These are phyloP conservation scores for Bicyclus anynana DNA, from an alignment of 1,140 invertebrate species.

Conservation along the genomic window DNA sequence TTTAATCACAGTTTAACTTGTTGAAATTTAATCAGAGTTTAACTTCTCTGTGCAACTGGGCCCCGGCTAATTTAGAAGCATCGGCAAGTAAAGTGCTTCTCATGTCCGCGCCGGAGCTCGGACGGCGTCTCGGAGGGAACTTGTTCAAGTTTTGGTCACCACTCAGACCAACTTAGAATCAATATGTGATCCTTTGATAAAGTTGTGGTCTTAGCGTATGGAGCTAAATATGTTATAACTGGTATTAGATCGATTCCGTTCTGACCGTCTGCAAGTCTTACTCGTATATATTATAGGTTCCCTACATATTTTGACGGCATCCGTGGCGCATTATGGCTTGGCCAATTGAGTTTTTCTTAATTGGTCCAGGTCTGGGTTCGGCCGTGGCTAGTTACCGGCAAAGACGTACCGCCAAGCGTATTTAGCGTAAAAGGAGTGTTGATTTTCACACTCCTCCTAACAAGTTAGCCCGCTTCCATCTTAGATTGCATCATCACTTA, in stretches of 20 bases:
- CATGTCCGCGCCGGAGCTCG: conserved; percentile 38
- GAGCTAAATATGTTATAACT: conserved; percentile 1
- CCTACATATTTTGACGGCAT: background rate
- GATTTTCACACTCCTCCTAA: too few relatives aligned
- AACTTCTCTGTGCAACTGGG: conserved; percentile 25
- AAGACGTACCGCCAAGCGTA: too few relatives aligned
- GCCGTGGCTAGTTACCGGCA: too few relatives aligned
- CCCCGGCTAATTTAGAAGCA: conserved; percentile 60
- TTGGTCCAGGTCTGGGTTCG: too few relatives aligned
- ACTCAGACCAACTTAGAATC: conserved; percentile 48
- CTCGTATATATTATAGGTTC: background rate
- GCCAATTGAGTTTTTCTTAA: too few relatives aligned
- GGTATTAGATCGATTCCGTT: conserved; percentile 1
- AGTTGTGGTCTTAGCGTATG: conserved; percentile 24
- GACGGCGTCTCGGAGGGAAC: conserved; percentile 37
- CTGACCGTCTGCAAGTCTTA: background rate
- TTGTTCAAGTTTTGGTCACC: conserved; percentile 49
- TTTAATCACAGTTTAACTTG: too few relatives aligned
- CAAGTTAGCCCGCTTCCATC: too few relatives aligned
- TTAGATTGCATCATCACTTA: too few relatives aligned
- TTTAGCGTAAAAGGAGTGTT: too few relatives aligned
- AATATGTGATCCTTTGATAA: conserved; percentile 47
- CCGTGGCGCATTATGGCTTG: too few relatives aligned
- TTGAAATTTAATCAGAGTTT: conserved; percentile 9
- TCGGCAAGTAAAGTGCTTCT: conserved; percentile 68